Conservation (phyloP, 2,888 invertebrate genomes). For the Chalcis sispes region DNA sequence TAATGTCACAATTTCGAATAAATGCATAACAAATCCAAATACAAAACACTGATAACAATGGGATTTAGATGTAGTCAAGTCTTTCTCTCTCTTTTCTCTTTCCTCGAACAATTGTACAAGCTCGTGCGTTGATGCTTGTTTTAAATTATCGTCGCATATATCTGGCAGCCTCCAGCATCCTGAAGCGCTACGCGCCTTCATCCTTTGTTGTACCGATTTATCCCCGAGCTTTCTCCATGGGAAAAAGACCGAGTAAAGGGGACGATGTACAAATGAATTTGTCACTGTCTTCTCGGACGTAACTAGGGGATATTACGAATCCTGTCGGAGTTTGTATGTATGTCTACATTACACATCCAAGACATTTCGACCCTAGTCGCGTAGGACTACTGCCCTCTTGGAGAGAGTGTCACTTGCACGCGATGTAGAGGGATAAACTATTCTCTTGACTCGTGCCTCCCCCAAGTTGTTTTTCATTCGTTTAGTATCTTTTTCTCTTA, state of each 20-base stretch:
- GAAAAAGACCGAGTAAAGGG: not conserved
- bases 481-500: constrained; percentile 6
- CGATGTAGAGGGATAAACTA: constrained; percentile 42
- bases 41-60: not conserved
- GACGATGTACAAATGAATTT: constrained; percentile 65
- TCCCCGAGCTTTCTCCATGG: constrained; percentile 33
- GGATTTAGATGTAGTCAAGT: not conserved
- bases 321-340: constrained; percentile 54
- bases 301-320: constrained; percentile 48
- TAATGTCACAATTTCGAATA: no score
- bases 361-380: no score
- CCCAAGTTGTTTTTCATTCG: no score
- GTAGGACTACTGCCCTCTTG: constrained; percentile 47
- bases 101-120: constrained; percentile 23
- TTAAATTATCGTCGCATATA: constrained; percentile 46
- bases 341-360: constrained; percentile 27
- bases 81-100: no score
- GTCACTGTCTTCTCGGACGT: constrained; percentile 60
- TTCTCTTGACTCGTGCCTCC: no score
- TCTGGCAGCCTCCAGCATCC: constrained; percentile 28
- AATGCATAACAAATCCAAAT: not conserved
- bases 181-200: not conserved
- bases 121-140: constrained; percentile 38
- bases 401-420: constrained; percentile 48
- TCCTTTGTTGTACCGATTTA: constrained; percentile 40